Evolutionary conservation across 2,113 vertebrate genomes (phyloP).

Genomic region (Amazona vittata): DNA sequence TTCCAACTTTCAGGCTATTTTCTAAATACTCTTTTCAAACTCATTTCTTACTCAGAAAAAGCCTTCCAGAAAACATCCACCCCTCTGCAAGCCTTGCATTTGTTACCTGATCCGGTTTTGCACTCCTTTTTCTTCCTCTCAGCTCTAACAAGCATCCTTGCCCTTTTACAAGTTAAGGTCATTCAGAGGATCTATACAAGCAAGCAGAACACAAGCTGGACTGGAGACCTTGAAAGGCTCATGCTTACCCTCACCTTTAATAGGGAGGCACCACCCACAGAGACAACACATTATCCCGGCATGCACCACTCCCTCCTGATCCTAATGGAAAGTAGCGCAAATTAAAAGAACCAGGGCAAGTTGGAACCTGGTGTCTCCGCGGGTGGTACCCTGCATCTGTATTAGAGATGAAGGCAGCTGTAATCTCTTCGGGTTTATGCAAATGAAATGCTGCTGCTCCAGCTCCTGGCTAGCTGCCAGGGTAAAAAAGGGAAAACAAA

Average conservation of each 20-base stretch:
- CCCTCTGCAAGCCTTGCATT: conserved; percentile 42
- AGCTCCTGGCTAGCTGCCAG: not conserved
- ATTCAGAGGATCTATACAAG: conserved; percentile 48
- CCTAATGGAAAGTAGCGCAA: conserved; percentile 24
- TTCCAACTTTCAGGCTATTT: conserved; percentile 56
- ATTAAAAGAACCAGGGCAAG: conserved; percentile 55
- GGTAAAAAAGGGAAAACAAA: not conserved
- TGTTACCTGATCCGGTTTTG: conserved; percentile 66
- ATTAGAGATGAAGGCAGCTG: conserved; percentile 40
- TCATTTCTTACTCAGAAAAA: conserved; percentile 35
- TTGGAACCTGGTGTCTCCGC: conserved; percentile 35
- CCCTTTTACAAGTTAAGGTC: conserved; percentile 61
- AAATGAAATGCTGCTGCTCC: not conserved
- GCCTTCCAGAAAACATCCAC: conserved; percentile 62
- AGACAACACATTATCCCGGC: conserved; percentile 28
- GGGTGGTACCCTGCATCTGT: conserved; percentile 45
- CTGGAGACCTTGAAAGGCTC: conserved; percentile 35
- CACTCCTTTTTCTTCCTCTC: conserved; percentile 29
- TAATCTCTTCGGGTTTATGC: not conserved
- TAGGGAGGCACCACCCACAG: conserved; percentile 47
- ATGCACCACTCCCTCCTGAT: conserved; percentile 11
- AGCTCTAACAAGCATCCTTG: conserved; percentile 62
- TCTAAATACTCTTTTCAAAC: conserved; percentile 63
- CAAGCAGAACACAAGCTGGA: conserved; percentile 48
- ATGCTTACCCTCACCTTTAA: conserved; percentile 59